Evolutionary conservation across 2,113 vertebrate genomes (phyloP), one percentile per base, ranked within the genome.

Genomic region (Barnardius zonarius): DNA sequence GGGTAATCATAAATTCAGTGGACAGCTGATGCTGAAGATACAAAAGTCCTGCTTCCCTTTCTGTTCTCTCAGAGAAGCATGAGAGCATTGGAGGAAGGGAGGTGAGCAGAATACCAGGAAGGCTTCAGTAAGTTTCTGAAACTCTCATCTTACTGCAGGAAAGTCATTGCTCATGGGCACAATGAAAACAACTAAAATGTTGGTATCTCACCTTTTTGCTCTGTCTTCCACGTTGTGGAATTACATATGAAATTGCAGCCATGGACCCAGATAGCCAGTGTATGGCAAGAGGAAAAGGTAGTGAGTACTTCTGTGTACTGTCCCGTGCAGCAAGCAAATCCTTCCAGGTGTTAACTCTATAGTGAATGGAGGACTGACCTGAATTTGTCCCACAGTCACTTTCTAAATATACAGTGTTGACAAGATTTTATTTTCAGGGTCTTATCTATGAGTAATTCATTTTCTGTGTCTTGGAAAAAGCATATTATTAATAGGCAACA

Each of bases 391-490:
- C 73, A 84, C 69, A 88, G 76, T n/a, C 88, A 59, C 66, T 84
- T 93, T 94, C 95, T 93, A 96, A 93, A 94, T 95, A 94, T 95
- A 94, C 80, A 49, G 39, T 18, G 48, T 70, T 95, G 92, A 93
- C 80, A 95, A 84, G 80, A 92, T 77, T 95, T 95, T 77, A 92
- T 88, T 92, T 96, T 90, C 80, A 93, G 78, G 63, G 87, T 80
- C 77, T 92, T 94, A 83, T 96, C 96, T 97, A 87, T 87, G 86
- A 91, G 76, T 94, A 96, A 95, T 93, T 96, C 72, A 88, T 96
- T 92, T 96, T 93, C 86, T 92, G 61, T 63, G 83, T 95, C 92
- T 95, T 95, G 94, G 76, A 93, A 95, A 95, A 97, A 78, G 64
- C 20, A 39, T 86, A 90, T 88, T 83, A 83, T 88, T 95, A 97